Conservation (phyloP, 64 coral and sea anemone genomes). For the Trachythela sp. region DNA sequence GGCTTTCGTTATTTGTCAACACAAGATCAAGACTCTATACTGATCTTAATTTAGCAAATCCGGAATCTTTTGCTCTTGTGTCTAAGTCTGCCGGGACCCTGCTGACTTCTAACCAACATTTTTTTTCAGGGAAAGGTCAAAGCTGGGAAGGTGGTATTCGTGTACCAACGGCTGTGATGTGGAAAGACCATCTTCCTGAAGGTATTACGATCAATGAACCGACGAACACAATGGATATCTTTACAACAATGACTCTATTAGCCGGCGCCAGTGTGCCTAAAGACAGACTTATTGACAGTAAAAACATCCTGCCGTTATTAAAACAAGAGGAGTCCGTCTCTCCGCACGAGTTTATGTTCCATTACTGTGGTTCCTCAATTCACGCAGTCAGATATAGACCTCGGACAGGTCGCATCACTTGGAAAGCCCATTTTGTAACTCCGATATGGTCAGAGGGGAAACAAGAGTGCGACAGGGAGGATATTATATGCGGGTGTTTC, state of each 20-base stretch:
- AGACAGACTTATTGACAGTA: conserved; percentile 27
- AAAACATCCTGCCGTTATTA: conserved; percentile 13
- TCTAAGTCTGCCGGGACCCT: too few relatives aligned
- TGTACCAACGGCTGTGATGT: conserved; percentile 18
- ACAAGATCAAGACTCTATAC: too few relatives aligned
- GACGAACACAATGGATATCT: conserved; percentile 35
- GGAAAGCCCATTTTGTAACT: conserved; percentile 23
- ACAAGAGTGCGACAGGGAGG: neutral
- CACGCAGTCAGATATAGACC: conserved; percentile 45
- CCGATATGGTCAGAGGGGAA: neutral
- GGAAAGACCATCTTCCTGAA: conserved; percentile 1
- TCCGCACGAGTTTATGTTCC: conserved; percentile 33
- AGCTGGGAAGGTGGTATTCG: conserved; percentile 31
- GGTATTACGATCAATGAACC: conserved; percentile 29
- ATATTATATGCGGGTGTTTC: neutral
- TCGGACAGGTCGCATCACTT: neutral
- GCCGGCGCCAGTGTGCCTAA: neutral
- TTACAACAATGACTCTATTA: neutral
- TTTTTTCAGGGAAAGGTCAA: too few relatives aligned
- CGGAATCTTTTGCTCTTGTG: too few relatives aligned
- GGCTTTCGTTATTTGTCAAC: too few relatives aligned
- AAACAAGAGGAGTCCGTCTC: conserved; percentile 1
- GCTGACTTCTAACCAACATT: too few relatives aligned
- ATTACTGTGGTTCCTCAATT: conserved; percentile 35
- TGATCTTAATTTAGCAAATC: too few relatives aligned